Percentiles rank a stretch among this genome's conserved stretches.
Evolutionary conservation across 2,888 invertebrate genomes (phyloP).

Genomic region (Alcis repandata): DNA sequence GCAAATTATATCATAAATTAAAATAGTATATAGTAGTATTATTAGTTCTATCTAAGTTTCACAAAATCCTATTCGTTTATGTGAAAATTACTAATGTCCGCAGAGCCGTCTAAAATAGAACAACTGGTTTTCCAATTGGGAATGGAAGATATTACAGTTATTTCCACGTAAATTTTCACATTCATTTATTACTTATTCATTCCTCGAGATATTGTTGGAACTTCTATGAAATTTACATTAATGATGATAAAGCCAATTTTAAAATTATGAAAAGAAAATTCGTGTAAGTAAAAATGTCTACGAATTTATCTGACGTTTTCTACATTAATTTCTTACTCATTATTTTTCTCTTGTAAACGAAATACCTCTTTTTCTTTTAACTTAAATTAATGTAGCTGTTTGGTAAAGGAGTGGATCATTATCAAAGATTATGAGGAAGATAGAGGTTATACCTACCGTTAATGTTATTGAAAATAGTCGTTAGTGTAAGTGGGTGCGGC

Average conservation of each 20-base stretch:
- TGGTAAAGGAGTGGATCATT: conserved; percentile 31
- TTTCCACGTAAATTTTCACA: too few relatives aligned
- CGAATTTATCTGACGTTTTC: neutral
- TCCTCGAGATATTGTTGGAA: too few relatives aligned
- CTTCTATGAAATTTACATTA: neutral
- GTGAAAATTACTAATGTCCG: neutral
- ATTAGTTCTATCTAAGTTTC: too few relatives aligned
- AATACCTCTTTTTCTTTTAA: neutral
- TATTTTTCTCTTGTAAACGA: neutral
- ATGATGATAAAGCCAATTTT: neutral
- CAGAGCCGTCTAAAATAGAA: too few relatives aligned
- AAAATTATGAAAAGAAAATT: neutral
- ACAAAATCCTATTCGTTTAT: neutral
- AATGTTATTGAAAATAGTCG: conserved; percentile 78
- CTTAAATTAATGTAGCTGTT: neutral
- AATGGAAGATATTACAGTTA: too few relatives aligned
- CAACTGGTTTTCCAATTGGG: too few relatives aligned
- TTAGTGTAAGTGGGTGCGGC: conserved; percentile 68
- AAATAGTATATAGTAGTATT: too few relatives aligned
- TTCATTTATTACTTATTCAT: too few relatives aligned
- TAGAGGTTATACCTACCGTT: conserved; percentile 69
- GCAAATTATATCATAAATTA: too few relatives aligned
- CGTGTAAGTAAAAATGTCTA: neutral
- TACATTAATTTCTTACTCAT: neutral
- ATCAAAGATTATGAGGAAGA: conserved; percentile 55